Percentiles rank a stretch among this genome's conserved stretches.
phyloP scores from a whole-genome alignment of 2,888 invertebrate genomes.

The Epinotia brunnichana region DNA sequence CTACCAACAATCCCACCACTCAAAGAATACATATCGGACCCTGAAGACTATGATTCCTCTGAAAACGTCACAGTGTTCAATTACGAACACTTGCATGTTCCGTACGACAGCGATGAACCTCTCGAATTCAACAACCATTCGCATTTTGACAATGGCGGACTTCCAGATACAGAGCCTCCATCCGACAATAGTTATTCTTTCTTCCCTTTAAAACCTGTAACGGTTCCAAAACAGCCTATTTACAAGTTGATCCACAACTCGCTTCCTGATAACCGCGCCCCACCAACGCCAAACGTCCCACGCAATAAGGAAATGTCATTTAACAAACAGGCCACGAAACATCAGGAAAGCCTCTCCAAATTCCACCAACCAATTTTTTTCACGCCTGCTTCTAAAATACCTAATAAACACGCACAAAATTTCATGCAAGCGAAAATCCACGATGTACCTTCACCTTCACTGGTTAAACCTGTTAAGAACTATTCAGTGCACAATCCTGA shows the following conservation, averaged over 20 bases:
- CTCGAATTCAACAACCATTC: not conserved
- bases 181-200: not conserved
- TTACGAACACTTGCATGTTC: not conserved
- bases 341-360: conserved; percentile 55
- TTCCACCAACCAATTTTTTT: conserved; percentile 61
- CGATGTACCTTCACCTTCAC: conserved; percentile 40
- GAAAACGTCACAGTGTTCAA: conserved; percentile 23
- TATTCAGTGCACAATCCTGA: conserved; percentile 43
- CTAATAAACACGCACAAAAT: conserved; percentile 43
- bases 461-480: conserved; percentile 55
- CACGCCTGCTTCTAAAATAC: conserved; percentile 57
- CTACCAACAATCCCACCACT: not conserved
- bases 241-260: conserved; percentile 12
- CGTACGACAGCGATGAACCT: conserved; percentile 7
- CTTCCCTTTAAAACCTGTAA: not conserved
- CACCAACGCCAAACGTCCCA: not conserved
- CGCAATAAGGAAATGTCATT: conserved; percentile 1
- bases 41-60: conserved; percentile 12
- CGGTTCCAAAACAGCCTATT: conserved; percentile 6
- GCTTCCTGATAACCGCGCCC: not conserved
- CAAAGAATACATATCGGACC: conserved; percentile 8
- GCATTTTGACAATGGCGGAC: not conserved
- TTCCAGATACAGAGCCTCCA: not conserved
- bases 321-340: conserved; percentile 52
- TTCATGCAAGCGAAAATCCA: conserved; percentile 32